A percentile compares a stretch with the other conserved stretches of the same genome.
Evolutionary conservation across 2,113 vertebrate genomes (phyloP).

Genomic region (Python bivittatus): DNA sequence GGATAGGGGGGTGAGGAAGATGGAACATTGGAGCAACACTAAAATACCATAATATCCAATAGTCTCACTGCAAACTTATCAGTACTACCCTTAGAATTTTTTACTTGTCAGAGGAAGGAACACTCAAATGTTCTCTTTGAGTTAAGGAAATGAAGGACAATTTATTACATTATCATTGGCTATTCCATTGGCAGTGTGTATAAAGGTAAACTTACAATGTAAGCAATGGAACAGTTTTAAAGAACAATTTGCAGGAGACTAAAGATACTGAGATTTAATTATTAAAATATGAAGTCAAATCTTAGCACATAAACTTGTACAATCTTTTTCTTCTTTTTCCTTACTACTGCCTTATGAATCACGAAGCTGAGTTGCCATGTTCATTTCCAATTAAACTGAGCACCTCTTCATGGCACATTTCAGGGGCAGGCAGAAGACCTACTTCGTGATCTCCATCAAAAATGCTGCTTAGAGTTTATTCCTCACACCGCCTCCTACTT

Average conservation of each 20-base stretch:
- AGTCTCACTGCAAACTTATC: not conserved
- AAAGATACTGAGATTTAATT: not conserved
- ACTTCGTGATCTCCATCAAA: not conserved
- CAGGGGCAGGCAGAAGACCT: not conserved
- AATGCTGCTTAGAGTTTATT: not conserved
- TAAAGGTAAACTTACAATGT: not conserved
- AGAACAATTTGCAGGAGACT: not conserved
- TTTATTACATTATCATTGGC: not conserved
- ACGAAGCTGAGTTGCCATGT: not conserved
- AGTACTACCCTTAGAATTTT: not conserved
- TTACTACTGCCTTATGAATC: not conserved
- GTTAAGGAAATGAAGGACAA: not conserved
- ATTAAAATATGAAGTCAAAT: not conserved
- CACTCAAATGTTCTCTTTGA: not conserved
- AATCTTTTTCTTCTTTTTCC: not conserved
- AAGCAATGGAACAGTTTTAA: not conserved
- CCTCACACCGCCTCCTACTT: not conserved
- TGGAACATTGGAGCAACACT: not conserved
- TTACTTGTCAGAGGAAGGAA: not conserved
- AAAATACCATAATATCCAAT: not conserved
- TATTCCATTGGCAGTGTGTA: not conserved
- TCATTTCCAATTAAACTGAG: not conserved
- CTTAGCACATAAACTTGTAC: not conserved
- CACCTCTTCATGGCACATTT: not conserved
- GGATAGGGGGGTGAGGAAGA: too few relatives aligned